Evolutionary conservation across 2,888 invertebrate genomes (phyloP).

Genomic region (Vandiemenella viatica): DNA sequence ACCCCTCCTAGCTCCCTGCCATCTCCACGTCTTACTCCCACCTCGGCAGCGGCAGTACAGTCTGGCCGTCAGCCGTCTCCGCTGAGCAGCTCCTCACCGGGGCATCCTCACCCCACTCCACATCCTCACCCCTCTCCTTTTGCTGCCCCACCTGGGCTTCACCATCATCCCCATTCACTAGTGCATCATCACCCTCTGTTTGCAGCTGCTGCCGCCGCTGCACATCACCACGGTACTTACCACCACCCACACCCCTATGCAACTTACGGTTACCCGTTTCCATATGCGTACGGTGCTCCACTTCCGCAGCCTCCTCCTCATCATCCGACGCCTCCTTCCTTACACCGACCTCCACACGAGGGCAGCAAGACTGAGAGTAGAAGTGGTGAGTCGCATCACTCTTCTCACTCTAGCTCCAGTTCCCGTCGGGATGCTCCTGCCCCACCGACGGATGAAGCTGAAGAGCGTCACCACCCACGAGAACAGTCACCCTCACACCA

Average conservation of each 20-base stretch:
- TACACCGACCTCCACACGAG: slow-evolving; percentile 47
- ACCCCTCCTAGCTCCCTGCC: too few relatives aligned
- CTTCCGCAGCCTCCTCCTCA: slow-evolving; percentile 36
- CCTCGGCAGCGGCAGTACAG: slow-evolving; percentile 47
- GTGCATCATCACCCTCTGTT: slow-evolving; percentile 52
- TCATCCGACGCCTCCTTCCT: slow-evolving; percentile 30
- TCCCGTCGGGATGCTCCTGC: slow-evolving; percentile 30
- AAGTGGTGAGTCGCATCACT: too few relatives aligned
- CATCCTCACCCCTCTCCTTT: slow-evolving; percentile 33
- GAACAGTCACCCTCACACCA: slow-evolving; percentile 50
- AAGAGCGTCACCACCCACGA: slow-evolving; percentile 34
- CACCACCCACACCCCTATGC: slow-evolving; percentile 39
- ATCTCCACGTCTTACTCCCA: slow-evolving; percentile 29
- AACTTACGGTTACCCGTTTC: slow-evolving; percentile 46
- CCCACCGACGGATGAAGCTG: slow-evolving; percentile 2
- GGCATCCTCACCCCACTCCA: slow-evolving; percentile 22
- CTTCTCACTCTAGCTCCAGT: slow-evolving; percentile 48
- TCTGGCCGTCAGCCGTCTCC: slow-evolving; percentile 60
- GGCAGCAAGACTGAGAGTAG: too few relatives aligned
- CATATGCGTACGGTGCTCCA: slow-evolving; percentile 51
- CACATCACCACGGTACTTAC: slow-evolving; percentile 50
- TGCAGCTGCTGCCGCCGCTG: slow-evolving; percentile 41
- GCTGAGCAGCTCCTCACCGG: slow-evolving; percentile 25
- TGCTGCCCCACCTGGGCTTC: slow-evolving; percentile 36
- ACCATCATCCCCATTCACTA: slow-evolving; percentile 57